Percentiles rank a stretch among this genome's conserved stretches.
Conservation (phyloP, 2,113 vertebrate species). For the Pituophis catenifer region DNA sequence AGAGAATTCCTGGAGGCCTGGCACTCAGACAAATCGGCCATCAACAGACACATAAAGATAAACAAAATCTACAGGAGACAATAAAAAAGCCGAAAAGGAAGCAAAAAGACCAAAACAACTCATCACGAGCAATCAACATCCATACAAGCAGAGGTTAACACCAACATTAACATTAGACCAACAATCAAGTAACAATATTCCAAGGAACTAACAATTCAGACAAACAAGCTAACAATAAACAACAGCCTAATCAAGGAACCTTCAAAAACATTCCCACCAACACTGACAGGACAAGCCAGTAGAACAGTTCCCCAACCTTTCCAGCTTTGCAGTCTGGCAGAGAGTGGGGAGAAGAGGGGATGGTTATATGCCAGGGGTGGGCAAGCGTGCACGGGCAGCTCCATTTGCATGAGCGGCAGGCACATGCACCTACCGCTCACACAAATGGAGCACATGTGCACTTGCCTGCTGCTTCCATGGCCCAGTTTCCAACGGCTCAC, state of each 20-base stretch:
- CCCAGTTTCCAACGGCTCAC: not conserved
- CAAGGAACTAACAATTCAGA: too few relatives aligned
- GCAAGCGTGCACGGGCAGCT: not conserved
- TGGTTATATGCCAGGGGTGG: not conserved
- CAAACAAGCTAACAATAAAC: too few relatives aligned
- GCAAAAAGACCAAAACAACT: not conserved
- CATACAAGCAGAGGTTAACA: not conserved
- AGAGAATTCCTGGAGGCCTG: not conserved
- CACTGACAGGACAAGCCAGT: not conserved
- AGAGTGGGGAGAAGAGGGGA: not conserved
- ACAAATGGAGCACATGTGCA: not conserved
- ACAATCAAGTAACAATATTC: too few relatives aligned
- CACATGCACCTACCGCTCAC: not conserved
- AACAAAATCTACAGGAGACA: too few relatives aligned
- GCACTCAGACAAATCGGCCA: not conserved
- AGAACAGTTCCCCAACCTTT: not conserved
- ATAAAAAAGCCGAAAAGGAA: not conserved
- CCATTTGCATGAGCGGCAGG: not conserved
- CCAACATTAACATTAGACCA: too few relatives aligned
- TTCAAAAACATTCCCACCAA: not conserved
- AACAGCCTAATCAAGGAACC: too few relatives aligned
- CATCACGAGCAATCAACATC: not conserved
- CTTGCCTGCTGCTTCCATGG: not conserved
- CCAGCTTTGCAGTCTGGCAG: not conserved
- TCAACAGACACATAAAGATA: too few relatives aligned